phyloP scores from a whole-genome alignment of 2,113 vertebrate genomes.

The Procavia capensis region DNA sequence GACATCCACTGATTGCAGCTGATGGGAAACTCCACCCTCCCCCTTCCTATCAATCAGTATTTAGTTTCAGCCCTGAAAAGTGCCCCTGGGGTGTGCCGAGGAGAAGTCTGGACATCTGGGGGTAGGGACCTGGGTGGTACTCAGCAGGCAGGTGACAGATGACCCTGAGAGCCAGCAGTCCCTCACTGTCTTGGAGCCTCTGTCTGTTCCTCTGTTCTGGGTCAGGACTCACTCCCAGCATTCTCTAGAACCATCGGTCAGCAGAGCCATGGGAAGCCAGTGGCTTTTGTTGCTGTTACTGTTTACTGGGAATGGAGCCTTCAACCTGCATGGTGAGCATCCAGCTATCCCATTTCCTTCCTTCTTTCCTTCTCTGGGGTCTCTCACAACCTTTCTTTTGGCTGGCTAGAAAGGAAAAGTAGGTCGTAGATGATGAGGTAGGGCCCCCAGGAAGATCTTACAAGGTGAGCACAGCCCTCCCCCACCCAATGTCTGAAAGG shows the following conservation, averaged over 20 bases:
- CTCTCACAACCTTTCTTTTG: neutral
- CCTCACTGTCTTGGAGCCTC: neutral
- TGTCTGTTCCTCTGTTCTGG: neutral
- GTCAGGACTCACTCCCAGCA: neutral
- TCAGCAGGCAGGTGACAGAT: neutral
- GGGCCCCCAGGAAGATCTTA: neutral
- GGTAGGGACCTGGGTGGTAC: neutral
- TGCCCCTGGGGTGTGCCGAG: neutral
- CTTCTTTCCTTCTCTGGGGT: neutral
- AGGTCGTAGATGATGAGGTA: neutral
- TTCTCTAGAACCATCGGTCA: neutral
- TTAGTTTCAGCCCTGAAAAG: constrained; percentile 3
- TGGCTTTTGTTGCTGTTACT: constrained; percentile 28
- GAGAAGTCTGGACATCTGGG: neutral
- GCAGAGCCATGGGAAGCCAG: neutral
- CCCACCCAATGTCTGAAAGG: neutral
- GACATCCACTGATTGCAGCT: constrained; percentile 43
- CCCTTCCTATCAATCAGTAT: neutral
- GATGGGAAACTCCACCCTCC: constrained; percentile 49
- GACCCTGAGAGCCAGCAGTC: neutral
- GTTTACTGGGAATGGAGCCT: neutral
- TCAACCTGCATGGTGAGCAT: constrained; percentile 46
- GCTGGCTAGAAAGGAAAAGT: neutral
- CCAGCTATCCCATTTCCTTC: neutral
- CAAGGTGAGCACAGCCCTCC: neutral